Conservation (phyloP, 2,797 vertebrate species). For the Dallia pectoralis region DNA sequence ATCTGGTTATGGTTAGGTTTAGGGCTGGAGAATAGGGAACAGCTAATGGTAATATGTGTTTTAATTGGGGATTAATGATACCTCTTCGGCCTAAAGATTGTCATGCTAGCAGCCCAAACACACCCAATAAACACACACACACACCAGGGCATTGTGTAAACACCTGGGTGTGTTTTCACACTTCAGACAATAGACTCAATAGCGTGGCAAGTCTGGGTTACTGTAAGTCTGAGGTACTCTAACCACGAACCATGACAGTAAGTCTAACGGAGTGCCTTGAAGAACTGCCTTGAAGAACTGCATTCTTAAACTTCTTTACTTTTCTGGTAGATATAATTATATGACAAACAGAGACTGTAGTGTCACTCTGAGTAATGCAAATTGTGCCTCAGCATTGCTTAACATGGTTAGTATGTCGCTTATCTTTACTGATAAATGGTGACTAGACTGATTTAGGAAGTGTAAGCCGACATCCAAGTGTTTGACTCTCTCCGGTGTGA, state of each 20-base stretch:
- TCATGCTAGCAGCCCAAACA: background rate
- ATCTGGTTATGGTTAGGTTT: no score
- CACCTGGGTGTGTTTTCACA: background rate
- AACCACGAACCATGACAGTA: no score
- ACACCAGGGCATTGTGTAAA: no score
- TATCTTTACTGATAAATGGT: background rate
- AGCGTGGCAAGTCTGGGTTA: background rate
- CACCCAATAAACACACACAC: background rate
- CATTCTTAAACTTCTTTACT: slow-evolving; percentile 1
- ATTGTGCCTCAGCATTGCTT: background rate
- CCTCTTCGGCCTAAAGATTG: no score
- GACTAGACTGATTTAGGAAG: background rate
- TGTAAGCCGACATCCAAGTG: no score
- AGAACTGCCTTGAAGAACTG: background rate
- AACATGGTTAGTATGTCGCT: background rate
- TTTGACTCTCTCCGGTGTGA: no score
- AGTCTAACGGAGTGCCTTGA: background rate
- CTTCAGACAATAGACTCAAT: background rate
- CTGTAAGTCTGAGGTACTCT: background rate
- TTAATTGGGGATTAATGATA: no score
- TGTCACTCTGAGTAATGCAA: background rate
- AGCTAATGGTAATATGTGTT: no score
- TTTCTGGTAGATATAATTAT: background rate
- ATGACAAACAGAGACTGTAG: background rate
- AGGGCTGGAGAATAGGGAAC: no score